These are phyloP conservation scores for Argynnis bischoffii DNA, from an alignment of 2,888 invertebrate species.

Conservation along the genomic window DNA sequence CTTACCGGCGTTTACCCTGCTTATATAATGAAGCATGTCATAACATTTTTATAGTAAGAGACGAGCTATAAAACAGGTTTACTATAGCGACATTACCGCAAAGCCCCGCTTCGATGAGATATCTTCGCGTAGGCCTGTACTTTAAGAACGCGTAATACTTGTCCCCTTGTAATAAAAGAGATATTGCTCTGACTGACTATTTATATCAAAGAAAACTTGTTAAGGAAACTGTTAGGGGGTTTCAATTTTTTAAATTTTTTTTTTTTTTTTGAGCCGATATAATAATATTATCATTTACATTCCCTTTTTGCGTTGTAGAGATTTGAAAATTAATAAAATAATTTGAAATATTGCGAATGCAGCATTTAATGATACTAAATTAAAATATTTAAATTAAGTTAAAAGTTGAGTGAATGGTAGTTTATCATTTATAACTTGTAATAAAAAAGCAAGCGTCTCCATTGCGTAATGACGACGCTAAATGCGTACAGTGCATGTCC, in stretches of 20 bases:
- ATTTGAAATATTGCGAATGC: background rate
- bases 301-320: background rate
- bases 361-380: background rate
- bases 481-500: constrained; percentile 14
- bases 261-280: background rate
- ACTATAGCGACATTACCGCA: constrained; percentile 56
- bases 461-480: constrained; percentile 10
- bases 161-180: constrained; percentile 25
- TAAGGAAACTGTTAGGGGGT: constrained; percentile 6
- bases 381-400: background rate
- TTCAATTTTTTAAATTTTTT: constrained; percentile 2
- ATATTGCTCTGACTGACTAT: constrained; percentile 17
- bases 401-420: background rate
- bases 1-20: constrained; percentile 62
- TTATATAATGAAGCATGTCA: constrained; percentile 64
- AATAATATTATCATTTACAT: background rate
- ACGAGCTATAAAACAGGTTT: constrained; percentile 64
- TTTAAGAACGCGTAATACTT: constrained; percentile 35
- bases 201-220: constrained; percentile 8
- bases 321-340: background rate
- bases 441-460: constrained; percentile 2
- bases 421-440: background rate
- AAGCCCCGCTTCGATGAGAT: constrained; percentile 49
- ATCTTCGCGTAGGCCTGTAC: constrained; percentile 37
- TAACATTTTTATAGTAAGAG: constrained; percentile 73